Base-by-base conservation (phyloP, 2,888 invertebrate species). In the Ormia ochracea region DNA sequence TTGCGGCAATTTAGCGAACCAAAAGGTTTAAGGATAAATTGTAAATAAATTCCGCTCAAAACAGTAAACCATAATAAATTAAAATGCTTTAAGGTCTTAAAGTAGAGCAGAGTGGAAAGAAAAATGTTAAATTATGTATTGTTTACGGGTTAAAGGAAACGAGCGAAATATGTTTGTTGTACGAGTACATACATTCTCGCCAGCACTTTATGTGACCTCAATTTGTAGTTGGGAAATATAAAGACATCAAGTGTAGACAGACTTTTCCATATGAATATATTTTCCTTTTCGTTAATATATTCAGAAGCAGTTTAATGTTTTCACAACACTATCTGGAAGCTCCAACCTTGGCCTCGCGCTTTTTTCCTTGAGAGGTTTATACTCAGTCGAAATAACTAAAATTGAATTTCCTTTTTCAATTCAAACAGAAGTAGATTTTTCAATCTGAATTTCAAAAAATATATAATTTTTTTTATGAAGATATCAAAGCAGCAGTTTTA, bases 201-300 rank as follows among this genome's bases (percentile, higher is more conserved):
- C n/a, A n/a, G 31, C 14, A 45, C 65, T 19, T 10, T 21, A 70
- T 48, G 66, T 75, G 79, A 75, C 79, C 79, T 79, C 58, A 65
- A 79, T 79, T 19, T 59, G 41, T 54, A 66, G 65, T 70, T 65
- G 59, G 31, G 38, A 65, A 45, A 54, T 58, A 78, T 41, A 65
- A 66, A 69, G 63, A 19, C 69, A 69, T 78, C 69, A 63, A 48
- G 50, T 9, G 50, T 41, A 75, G 56, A 58, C 21, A 38, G 36
- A 10, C 14, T 2, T 14, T 14, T 0, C 9, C 14, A 43, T 33
- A 50, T 33, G n/a, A n/a, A 54, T 17, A 72, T 3, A 14, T 12
- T 63, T 72, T 43, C 10, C 36, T 45, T 48, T 78, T 61, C 26
- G 43, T 7, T 54, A 31, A 10, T 36, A 21, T 21, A 72, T 17